Evolutionary conservation across 2,797 vertebrate genomes (phyloP).

Genomic region (Podarcis lilfordi): DNA sequence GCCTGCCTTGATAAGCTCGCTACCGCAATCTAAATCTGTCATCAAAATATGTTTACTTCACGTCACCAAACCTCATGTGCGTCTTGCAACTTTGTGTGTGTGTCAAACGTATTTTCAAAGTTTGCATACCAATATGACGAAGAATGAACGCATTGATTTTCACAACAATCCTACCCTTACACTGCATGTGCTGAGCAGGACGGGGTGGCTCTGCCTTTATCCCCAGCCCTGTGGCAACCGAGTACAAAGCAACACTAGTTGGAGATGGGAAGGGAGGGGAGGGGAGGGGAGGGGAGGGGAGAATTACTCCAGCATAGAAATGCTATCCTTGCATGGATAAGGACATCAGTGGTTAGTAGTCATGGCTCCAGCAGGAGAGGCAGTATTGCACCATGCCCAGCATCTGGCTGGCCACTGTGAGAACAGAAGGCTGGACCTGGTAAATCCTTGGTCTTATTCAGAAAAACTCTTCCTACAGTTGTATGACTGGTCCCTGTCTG

Average conservation of each 20-base stretch:
- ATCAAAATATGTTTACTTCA: constrained; percentile 37
- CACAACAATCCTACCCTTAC: not conserved
- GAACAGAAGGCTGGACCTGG: no score
- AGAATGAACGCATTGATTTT: not conserved
- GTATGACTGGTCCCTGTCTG: not conserved
- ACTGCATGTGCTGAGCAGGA: not conserved
- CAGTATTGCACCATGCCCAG: no score
- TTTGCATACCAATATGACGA: not conserved
- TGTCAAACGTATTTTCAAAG: not conserved
- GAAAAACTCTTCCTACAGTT: no score
- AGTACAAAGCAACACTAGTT: not conserved
- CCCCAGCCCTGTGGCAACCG: no score
- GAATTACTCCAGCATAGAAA: not conserved
- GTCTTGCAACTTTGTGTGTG: constrained; percentile 3
- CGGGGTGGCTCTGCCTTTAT: not conserved
- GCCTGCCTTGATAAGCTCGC: constrained; percentile 34
- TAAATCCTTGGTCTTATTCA: no score
- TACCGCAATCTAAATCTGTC: constrained; percentile 13
- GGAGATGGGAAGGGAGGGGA: not conserved
- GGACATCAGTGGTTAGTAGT: not conserved
- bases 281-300: no score
- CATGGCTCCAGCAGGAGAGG: no score
- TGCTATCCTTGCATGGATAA: not conserved
- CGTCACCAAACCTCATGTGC: constrained; percentile 3
- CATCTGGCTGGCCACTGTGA: no score